Evolutionary conservation across 2,113 vertebrate species (phyloP).

Genomic region (Pitta sordida): DNA sequence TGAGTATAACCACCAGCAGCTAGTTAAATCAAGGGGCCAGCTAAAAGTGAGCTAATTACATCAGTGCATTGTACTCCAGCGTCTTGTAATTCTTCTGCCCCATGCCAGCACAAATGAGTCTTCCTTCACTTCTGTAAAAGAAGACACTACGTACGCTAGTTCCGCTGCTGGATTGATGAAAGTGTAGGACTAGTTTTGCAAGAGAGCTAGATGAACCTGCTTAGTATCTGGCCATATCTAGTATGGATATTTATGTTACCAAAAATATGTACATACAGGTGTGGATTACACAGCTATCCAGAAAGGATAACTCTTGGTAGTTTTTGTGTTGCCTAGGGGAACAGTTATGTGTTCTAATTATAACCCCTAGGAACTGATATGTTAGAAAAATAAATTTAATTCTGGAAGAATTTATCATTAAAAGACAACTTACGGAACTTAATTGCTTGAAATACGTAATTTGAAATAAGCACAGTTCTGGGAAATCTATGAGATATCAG

Average conservation of each 20-base stretch:
- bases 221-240: not conserved
- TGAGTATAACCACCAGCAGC: not conserved
- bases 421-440: not conserved
- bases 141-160: not conserved
- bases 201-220: not conserved
- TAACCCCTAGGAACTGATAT: not conserved
- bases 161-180: not conserved
- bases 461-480: not conserved
- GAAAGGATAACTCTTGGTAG: not conserved
- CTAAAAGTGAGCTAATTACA: not conserved
- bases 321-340: not conserved
- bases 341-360: not conserved
- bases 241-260: accelerated
- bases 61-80: not conserved
- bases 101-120: not conserved
- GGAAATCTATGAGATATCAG: not conserved
- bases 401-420: not conserved
- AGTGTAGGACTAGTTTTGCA: not conserved
- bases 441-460: conserved; percentile 28
- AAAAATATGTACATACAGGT: not conserved
- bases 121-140: not conserved
- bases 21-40: not conserved
- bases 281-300: not conserved
- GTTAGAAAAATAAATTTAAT: conserved; percentile 28
- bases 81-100: not conserved